Evolutionary conservation across 2,113 vertebrate species (phyloP).

Genomic region (Panthera uncia): DNA sequence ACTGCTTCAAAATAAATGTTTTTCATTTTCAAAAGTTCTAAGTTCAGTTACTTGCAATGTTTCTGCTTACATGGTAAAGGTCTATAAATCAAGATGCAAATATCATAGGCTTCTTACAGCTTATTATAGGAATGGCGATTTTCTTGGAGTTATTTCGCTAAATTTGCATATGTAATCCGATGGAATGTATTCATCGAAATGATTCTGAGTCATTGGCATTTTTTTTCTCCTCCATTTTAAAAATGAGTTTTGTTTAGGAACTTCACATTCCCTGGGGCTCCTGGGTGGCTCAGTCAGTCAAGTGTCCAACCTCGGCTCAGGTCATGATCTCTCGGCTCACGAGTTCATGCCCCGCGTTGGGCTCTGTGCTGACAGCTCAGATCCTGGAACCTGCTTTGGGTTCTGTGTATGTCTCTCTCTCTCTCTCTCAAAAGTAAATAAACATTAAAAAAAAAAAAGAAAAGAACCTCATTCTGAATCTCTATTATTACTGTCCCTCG

Average conservation of each 20-base stretch:
- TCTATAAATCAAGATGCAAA: slow-evolving; percentile 71
- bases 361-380: no score
- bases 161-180: slow-evolving; percentile 64
- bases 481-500: neutral
- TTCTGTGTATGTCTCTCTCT: no score
- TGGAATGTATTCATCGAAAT: slow-evolving; percentile 64
- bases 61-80: slow-evolving; percentile 45
- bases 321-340: no score
- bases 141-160: slow-evolving; percentile 61
- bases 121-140: slow-evolving; percentile 55
- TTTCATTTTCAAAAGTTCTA: slow-evolving; percentile 75
- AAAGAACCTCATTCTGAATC: neutral
- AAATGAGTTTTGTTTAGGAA: slow-evolving; percentile 59
- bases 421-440: no score
- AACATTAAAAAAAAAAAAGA: no score
- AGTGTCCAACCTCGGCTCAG: no score
- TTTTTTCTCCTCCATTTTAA: neutral
- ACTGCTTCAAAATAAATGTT: slow-evolving; percentile 71
- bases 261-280: neutral
- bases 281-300: no score
- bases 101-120: slow-evolving; percentile 49
- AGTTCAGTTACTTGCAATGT: slow-evolving; percentile 65
- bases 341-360: no score
- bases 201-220: slow-evolving; percentile 26
- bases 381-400: no score